Conservation (phyloP, 2,888 invertebrate species). For the Ectobius pallidus region DNA sequence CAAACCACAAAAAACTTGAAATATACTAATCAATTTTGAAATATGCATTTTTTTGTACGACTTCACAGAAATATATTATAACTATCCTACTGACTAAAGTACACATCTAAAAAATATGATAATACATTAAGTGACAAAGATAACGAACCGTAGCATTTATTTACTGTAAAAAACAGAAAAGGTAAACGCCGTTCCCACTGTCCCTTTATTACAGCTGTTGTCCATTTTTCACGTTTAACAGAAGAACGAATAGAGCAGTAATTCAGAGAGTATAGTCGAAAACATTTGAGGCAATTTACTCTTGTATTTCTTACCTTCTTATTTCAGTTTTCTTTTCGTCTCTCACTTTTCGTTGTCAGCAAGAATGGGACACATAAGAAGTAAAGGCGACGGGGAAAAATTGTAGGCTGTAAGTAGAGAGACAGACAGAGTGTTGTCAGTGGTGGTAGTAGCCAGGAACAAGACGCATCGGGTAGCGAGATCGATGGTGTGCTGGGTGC, state of each 20-base stretch:
- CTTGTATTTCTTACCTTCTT: neutral
- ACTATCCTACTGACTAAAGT: too few relatives aligned
- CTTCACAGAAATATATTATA: too few relatives aligned
- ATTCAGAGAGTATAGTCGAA: neutral
- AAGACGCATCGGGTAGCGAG: neutral
- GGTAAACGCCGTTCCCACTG: too few relatives aligned
- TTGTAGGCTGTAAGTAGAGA: neutral
- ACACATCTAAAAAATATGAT: too few relatives aligned
- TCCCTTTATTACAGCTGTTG: neutral
- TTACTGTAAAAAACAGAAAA: too few relatives aligned
- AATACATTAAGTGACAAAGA: too few relatives aligned
- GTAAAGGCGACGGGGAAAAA: neutral
- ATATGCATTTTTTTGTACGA: too few relatives aligned
- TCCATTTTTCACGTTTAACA: neutral
- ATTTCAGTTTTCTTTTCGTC: neutral
- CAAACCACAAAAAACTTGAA: too few relatives aligned
- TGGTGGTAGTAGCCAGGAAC: slow-evolving; percentile 1
- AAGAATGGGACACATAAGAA: neutral
- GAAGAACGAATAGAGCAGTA: neutral
- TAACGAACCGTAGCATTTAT: too few relatives aligned
- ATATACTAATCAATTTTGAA: too few relatives aligned
- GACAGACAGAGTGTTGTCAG: neutral
- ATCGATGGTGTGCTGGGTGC: slow-evolving; percentile 4
- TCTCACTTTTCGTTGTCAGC: neutral
- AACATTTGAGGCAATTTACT: neutral